phyloP scores from a whole-genome alignment of 2,113 vertebrate species.

The Plecturocebus donacophilus region DNA sequence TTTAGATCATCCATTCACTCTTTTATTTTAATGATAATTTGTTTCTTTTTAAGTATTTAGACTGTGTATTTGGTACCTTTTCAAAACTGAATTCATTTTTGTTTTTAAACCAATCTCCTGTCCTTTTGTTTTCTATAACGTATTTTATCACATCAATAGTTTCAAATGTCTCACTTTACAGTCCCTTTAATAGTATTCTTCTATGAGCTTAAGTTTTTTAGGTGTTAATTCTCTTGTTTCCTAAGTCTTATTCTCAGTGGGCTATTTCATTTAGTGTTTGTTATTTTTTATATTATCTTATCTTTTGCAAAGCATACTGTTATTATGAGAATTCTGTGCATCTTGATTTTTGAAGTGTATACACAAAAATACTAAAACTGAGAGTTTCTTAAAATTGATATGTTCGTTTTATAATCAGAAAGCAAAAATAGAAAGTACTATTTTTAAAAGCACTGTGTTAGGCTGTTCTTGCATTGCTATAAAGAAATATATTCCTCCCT shows the following conservation, averaged over 20 bases:
- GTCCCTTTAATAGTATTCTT: background rate
- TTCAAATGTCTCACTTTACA: background rate
- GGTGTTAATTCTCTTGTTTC: background rate
- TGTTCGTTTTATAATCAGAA: background rate
- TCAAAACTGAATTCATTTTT: background rate
- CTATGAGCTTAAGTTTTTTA: background rate
- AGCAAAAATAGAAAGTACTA: background rate
- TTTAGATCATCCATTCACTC: background rate
- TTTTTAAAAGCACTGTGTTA: background rate
- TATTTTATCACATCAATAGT: background rate
- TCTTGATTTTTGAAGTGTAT: background rate
- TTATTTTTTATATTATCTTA: background rate
- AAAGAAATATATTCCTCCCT: too few relatives aligned
- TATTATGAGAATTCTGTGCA: background rate
- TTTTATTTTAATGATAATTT: background rate
- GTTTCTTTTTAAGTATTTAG: background rate
- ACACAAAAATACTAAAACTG: background rate
- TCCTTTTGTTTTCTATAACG: background rate
- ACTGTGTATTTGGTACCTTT: background rate
- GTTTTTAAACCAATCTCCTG: background rate
- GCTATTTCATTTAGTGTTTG: background rate
- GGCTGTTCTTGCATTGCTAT: too few relatives aligned
- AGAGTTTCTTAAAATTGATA: background rate
- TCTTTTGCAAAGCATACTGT: background rate
- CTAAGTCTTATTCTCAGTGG: background rate